A percentile compares a stretch with the other conserved stretches of the same genome.
These are phyloP conservation scores for Drosophila azteca DNA, from an alignment of 1,140 invertebrate species.

Conservation along the genomic window DNA sequence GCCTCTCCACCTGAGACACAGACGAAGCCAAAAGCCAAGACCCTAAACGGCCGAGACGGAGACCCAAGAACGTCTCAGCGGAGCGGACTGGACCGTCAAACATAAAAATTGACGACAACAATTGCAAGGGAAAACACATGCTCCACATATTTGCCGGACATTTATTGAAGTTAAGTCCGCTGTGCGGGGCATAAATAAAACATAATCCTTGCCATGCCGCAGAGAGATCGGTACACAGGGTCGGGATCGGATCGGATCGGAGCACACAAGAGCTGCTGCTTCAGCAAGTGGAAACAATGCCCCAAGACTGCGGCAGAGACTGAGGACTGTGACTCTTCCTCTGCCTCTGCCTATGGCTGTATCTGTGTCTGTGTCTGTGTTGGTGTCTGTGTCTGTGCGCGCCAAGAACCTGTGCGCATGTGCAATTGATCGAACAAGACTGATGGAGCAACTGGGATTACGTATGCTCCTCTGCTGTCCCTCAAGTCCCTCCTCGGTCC, in stretches of 20 bases:
- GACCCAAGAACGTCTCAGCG: too few relatives aligned
- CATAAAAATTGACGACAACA: slow-evolving; percentile 83
- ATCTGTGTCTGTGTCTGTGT: too few relatives aligned
- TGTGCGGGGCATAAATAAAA: slow-evolving; percentile 82
- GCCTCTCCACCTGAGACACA: slow-evolving; percentile 20
- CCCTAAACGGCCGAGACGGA: slow-evolving; percentile 1
- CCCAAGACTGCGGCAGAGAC: neutral
- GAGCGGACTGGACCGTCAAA: slow-evolving; percentile 49
- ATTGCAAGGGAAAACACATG: slow-evolving; percentile 83
- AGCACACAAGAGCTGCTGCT: neutral
- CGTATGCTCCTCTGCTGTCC: slow-evolving; percentile 37
- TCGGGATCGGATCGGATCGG: too few relatives aligned
- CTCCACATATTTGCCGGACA: slow-evolving; percentile 84
- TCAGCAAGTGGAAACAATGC: slow-evolving; percentile 65
- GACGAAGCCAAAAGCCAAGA: slow-evolving; percentile 7
- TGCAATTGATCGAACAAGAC: slow-evolving; percentile 83
- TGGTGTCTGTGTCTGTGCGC: slow-evolving; percentile 1
- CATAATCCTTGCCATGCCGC: slow-evolving; percentile 74
- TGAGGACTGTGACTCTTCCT: too few relatives aligned
- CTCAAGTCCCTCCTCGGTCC: neutral
- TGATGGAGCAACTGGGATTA: slow-evolving; percentile 83
- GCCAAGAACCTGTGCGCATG: slow-evolving; percentile 74
- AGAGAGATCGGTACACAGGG: slow-evolving; percentile 34
- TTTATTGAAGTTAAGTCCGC: slow-evolving; percentile 84
- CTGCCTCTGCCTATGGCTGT: too few relatives aligned